Evolutionary conservation across 2,113 vertebrate species (phyloP).

Genomic region (Calidris pygmaea): DNA sequence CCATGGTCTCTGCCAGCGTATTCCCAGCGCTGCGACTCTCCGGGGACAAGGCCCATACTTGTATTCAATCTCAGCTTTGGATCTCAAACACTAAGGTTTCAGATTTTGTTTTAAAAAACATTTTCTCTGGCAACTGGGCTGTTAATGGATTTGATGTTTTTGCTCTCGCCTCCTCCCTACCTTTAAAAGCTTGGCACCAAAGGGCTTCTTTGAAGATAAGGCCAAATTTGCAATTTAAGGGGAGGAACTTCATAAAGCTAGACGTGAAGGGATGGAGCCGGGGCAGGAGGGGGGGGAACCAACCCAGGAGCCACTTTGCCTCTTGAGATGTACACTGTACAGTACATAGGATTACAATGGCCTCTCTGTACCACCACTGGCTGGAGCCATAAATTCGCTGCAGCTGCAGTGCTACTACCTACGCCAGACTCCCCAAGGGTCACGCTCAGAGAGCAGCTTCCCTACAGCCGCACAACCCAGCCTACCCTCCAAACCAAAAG

Average conservation of each 20-base stretch:
- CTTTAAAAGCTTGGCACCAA: conserved; percentile 69
- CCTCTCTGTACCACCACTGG: conserved; percentile 47
- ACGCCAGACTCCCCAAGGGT: background rate
- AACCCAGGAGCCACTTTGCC: conserved; percentile 46
- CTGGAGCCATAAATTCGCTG: conserved; percentile 44
- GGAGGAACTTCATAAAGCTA: conserved; percentile 73
- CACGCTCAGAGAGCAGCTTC: background rate
- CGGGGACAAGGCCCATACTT: conserved; percentile 55
- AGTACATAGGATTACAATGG: conserved; percentile 57
- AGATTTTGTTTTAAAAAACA: conserved; percentile 64
- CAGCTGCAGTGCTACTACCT: conserved; percentile 35
- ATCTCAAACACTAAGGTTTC: conserved; percentile 58
- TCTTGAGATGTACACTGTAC: conserved; percentile 57
- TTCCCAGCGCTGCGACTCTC: background rate
- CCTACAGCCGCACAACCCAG: background rate
- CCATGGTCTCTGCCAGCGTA: conserved; percentile 20
- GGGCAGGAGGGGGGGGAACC: background rate
- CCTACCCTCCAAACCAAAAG: background rate
- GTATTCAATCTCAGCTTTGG: conserved; percentile 35
- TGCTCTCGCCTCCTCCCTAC: conserved; percentile 59
- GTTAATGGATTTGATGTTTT: conserved; percentile 63
- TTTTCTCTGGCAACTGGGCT: conserved; percentile 74
- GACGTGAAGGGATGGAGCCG: conserved; percentile 73
- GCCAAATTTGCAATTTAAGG: conserved; percentile 73
- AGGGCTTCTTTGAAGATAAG: conserved; percentile 75